These are phyloP conservation scores for Siderastrea radians DNA, from an alignment of 92 coral and sea anemone genomes.

Conservation along the genomic window DNA sequence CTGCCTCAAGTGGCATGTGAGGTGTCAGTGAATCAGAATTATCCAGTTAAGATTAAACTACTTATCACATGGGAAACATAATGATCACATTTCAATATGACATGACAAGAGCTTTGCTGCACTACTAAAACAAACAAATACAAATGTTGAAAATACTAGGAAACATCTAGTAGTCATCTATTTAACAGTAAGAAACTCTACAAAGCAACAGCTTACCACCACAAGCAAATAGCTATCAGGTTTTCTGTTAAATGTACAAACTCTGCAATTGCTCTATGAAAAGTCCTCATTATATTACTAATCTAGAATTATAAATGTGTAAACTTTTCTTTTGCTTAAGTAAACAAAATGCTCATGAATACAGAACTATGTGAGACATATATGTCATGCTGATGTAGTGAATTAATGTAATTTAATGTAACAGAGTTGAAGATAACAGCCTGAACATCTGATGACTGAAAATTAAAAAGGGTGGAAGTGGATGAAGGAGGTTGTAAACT, in stretches of 20 bases:
- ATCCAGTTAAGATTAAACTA: no score
- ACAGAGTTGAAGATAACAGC: not conserved
- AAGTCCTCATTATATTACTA: not conserved
- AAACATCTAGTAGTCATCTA: not conserved
- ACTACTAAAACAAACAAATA: conserved; percentile 16
- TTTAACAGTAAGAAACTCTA: not conserved
- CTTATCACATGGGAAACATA: not conserved
- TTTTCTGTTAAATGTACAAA: not conserved
- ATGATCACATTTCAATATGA: not conserved
- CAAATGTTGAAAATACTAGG: not conserved
- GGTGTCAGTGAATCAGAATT: no score
- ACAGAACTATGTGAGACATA: not conserved
- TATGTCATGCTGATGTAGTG: not conserved
- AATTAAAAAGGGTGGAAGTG: not conserved
- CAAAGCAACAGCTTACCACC: not conserved
- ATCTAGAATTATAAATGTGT: not conserved
- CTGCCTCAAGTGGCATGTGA: no score
- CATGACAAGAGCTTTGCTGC: not conserved
- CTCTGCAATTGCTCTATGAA: not conserved
- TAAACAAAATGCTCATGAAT: conserved; percentile 28
- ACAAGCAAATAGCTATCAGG: not conserved
- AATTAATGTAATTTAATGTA: not conserved
- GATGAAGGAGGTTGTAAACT: not conserved
- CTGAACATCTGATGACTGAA: not conserved
- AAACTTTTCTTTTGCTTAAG: conserved; percentile 11